Evolutionary conservation across 1,140 invertebrate species (phyloP), one percentile per base, ranked within the genome.

Genomic region (Bradysia coprophila): DNA sequence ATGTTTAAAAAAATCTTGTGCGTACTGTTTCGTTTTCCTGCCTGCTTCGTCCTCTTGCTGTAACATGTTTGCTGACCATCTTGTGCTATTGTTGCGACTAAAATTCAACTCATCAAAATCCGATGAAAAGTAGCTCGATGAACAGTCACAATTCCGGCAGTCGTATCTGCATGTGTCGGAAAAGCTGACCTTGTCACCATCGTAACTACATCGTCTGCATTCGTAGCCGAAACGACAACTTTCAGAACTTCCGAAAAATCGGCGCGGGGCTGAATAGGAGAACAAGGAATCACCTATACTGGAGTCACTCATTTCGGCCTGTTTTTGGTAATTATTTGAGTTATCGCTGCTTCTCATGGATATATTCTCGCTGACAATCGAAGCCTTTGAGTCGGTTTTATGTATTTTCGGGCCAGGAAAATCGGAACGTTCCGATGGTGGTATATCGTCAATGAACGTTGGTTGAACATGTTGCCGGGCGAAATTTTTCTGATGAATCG

Each of bases 1-100:
- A 44, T 61, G 58, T 39, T 61, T 61, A 16, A 61, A 58, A 28
- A 61, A 61, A 31, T 61, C 58, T 45, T 60, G 51, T 1, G 58
- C 58, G 19, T 61, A 61, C 37, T 57, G 57, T 31, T 55, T 60
- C 28, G 61, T 54, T 23, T 60, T 61, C 11, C 11, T 22, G 11
- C 23, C 38, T 11, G 16, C 15, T 4, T 21, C 23, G n/a, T 23
- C 20, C 18, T 38, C 36, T 5, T 38, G 18, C 11, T 38, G 21
- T 18, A 18, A 19, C n/a, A 13, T 33, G 13, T 33, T 42, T 10
- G 13, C 31, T 15, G 21, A 24, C 22, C 38, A 19, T 18, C 21
- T 9, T 21, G 32, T 16, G 19, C 24, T 43, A 23, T 39, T 43
- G 6, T 43, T 44, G 5, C 38, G 28, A 16, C 40, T 41, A 40